Base-by-base conservation (phyloP, 2,113 vertebrate genomes). In the Coracopsis vasa region DNA sequence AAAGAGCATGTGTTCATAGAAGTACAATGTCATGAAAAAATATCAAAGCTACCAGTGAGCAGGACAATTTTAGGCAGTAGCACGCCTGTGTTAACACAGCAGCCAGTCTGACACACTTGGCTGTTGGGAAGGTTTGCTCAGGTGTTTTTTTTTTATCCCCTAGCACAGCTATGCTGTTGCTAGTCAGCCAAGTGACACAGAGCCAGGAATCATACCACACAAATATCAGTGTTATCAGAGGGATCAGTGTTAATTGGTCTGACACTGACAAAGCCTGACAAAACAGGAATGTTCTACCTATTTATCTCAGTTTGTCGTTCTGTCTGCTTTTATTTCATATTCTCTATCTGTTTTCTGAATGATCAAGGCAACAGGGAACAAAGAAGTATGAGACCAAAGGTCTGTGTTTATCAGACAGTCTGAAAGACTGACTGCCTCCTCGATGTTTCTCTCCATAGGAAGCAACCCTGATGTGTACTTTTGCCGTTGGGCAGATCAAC, bases 301-400 rank as follows among this genome's bases (percentile, higher is more conserved):
- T 77, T 86, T 74, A 41, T 75, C 16, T 71, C 39, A 41, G 39
- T 53, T 74, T 72, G 16, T 47, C 50, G 2, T 62, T 80, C 41
- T 83, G 51, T 51, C 27, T 66, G 27, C 14, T 89, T 81, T 89
- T 51, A 37, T 58, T 79, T 48, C 0, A 0, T 45, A 11, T 72
- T 66, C 14, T 60, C 7, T 77, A 5, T 41, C n/a, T 67, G 24
- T 44, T 37, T 16, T 8, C 54, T n/a, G 21, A 81, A 66, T 51
- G 14, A 75, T 64, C 1, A 6, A 67, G 16, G 14, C 0, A 0
- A 64, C 23, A 70, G 24, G 2, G 20, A 81, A 39, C 17, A 45
- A 69, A 67, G 23, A 17, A 53, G 42, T 10, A 61, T 58, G 35
- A 74, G 7, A 72, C 5, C 3, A 33, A 64, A 51, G 23, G 16